These are phyloP conservation scores for Criorhina ranunculi DNA, from an alignment of 2,888 invertebrate species.

Conservation along the genomic window DNA sequence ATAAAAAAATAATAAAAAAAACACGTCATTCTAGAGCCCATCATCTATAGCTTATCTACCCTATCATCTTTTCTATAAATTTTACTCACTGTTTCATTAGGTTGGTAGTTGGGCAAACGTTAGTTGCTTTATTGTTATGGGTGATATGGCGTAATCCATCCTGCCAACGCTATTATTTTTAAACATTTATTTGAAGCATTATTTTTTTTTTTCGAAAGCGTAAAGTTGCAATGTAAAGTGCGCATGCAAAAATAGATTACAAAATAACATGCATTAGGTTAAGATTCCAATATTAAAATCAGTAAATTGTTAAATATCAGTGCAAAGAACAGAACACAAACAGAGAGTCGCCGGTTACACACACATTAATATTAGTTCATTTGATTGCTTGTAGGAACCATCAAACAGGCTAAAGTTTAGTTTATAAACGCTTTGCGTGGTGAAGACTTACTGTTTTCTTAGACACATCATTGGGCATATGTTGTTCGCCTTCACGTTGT, in stretches of 20 bases:
- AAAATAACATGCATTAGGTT: conserved; percentile 17
- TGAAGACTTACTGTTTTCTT: conserved; percentile 97
- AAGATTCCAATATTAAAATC: not conserved
- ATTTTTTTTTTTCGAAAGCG: conserved; percentile 42
- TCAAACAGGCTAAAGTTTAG: conserved; percentile 33
- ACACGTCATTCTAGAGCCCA: not conserved
- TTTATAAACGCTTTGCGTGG: not conserved
- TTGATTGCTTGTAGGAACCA: not conserved
- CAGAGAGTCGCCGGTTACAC: not conserved
- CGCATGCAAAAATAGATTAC: conserved; percentile 49
- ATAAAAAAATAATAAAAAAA: not conserved
- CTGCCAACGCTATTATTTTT: conserved; percentile 92
- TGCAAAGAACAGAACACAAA: conserved; percentile 24
- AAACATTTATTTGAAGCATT: conserved; percentile 42
- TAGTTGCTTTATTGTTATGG: conserved; percentile 98
- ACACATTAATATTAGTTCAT: not conserved
- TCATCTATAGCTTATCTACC: not conserved
- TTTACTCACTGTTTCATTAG: conserved; percentile 99
- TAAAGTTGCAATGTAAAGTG: conserved; percentile 53
- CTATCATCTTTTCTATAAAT: conserved; percentile 9
- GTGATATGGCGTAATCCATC: conserved; percentile 94
- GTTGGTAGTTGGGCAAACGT: conserved; percentile 97
- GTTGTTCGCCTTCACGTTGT: conserved; percentile 99
- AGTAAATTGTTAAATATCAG: not conserved
- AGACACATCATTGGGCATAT: conserved; percentile 99